Conservation (phyloP, 1,140 invertebrate genomes). For the Ceratina australensis region DNA sequence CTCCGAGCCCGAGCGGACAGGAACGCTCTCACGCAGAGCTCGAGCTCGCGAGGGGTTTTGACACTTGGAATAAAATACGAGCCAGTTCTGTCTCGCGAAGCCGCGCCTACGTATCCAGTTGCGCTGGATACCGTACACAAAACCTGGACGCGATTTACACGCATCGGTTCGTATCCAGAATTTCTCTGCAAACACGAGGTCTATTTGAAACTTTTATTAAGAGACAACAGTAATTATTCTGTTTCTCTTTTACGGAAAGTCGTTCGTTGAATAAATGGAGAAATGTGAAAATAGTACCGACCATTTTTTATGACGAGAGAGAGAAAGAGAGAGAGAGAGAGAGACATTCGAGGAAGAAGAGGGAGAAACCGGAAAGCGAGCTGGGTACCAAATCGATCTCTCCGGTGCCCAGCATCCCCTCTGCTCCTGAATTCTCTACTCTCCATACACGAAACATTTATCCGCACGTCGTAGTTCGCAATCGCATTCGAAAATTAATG, state of each 20-base stretch:
- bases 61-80: conserved; percentile 69
- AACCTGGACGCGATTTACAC: neutral
- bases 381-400: conserved; percentile 66
- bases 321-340: conserved; percentile 54
- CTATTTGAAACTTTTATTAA: neutral
- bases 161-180: no score
- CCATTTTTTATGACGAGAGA: conserved; percentile 52
- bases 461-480: conserved; percentile 13
- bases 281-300: neutral
- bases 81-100: conserved; percentile 64
- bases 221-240: no score
- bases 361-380: conserved; percentile 49
- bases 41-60: conserved; percentile 53
- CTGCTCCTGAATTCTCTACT: neutral
- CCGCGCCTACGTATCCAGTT: conserved; percentile 59
- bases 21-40: conserved; percentile 64
- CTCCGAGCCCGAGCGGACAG: conserved; percentile 13
- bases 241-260: no score
- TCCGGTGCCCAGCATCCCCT: conserved; percentile 37
- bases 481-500: neutral
- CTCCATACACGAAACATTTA: conserved; percentile 10
- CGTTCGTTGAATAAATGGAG: neutral
- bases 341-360: conserved; percentile 53
- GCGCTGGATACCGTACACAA: conserved; percentile 29
- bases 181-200: no score